Conservation (phyloP, 23 tunicate species). For the Ascidia mentula region DNA sequence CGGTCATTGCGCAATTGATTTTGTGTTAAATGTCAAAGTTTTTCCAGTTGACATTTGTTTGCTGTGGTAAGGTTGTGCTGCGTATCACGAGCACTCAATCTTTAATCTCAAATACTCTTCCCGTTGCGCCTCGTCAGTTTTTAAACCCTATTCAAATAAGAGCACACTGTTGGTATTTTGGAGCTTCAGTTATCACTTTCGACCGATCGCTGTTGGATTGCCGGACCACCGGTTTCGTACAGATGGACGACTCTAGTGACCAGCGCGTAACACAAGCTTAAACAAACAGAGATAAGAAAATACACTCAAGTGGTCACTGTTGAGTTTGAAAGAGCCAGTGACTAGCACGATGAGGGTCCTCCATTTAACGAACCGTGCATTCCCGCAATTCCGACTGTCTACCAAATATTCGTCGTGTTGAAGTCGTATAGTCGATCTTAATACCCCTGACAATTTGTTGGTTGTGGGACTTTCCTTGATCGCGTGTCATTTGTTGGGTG, state of each 20-base stretch:
- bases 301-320: slow-evolving; percentile 11
- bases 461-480: no score
- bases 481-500: no score
- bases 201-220: background rate
- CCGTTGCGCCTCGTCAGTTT: background rate
- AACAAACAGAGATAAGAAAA: background rate
- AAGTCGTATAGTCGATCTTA: background rate
- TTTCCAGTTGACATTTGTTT: no score
- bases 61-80: no score
- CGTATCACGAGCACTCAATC: no score
- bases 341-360: slow-evolving; percentile 17
- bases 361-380: slow-evolving; percentile 18
- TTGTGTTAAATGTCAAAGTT: no score
- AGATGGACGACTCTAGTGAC: background rate
- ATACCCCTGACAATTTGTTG: background rate
- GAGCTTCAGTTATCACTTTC: slow-evolving; percentile 10
- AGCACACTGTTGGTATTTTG: background rate
- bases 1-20: no score
- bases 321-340: slow-evolving; percentile 4
- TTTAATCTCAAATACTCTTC: no score
- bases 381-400: slow-evolving; percentile 27
- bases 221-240: background rate
- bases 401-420: background rate
- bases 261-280: slow-evolving; percentile 4
- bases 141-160: background rate